Conservation (phyloP, 2,797 vertebrate genomes). For the Platyrinchus mystaceus region DNA sequence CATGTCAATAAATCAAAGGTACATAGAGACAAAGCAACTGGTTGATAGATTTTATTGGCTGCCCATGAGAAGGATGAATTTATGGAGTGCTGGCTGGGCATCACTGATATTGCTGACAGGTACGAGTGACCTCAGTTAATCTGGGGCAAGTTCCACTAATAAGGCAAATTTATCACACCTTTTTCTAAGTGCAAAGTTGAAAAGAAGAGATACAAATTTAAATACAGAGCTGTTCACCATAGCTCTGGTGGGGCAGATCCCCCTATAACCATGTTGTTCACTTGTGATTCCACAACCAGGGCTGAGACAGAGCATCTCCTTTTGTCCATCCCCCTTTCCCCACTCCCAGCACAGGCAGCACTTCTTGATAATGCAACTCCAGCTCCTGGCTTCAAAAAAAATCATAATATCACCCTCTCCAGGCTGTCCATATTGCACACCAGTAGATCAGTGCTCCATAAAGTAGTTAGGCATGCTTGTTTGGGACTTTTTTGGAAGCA, state of each 20-base stretch:
- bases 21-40: neutral
- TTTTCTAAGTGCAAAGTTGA: neutral
- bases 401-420: neutral
- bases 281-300: neutral
- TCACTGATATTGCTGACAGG: neutral
- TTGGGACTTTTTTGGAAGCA: neutral
- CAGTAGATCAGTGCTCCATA: neutral
- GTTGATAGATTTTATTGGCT: neutral
- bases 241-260: neutral
- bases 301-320: neutral
- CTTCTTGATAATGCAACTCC: neutral
- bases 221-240: neutral
- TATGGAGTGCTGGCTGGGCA: neutral
- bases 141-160: rapidly evolving
- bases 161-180: neutral
- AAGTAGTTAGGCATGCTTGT: neutral
- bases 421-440: neutral
- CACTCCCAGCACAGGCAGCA: neutral
- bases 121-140: neutral
- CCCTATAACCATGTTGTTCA: neutral
- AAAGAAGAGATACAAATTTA: neutral
- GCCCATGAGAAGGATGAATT: neutral
- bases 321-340: neutral
- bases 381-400: neutral
- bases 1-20: neutral